phyloP scores from a whole-genome alignment of 2,797 vertebrate species.

The Tarsius wallacei region DNA sequence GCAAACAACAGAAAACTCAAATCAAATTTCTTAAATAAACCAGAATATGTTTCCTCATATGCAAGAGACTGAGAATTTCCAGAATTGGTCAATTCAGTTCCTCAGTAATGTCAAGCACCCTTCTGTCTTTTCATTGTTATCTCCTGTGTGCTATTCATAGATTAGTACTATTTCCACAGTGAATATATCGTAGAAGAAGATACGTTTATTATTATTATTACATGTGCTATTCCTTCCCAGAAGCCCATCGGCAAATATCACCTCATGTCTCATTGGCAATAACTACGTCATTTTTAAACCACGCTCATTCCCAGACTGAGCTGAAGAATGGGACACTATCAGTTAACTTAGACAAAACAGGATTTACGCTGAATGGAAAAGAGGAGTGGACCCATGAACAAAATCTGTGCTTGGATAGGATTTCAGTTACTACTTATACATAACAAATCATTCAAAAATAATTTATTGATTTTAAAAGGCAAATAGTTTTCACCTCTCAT shows the following conservation, averaged over 20 bases:
- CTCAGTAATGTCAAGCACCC: neutral
- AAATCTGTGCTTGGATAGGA: neutral
- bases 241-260: neutral
- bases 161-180: neutral
- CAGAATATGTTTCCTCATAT: neutral
- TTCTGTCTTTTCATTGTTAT: constrained; percentile 3
- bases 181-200: neutral
- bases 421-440: neutral
- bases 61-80: neutral
- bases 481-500: neutral
- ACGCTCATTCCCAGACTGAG: neutral
- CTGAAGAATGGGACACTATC: neutral
- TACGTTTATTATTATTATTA: neutral
- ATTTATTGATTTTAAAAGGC: neutral
- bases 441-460: neutral
- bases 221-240: neutral
- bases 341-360: neutral
- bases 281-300: neutral
- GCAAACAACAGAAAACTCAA: constrained; percentile 23
- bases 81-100: neutral
- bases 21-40: constrained; percentile 14
- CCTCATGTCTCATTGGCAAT: neutral
- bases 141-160: neutral
- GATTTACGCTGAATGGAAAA: neutral
- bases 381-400: neutral